phyloP scores from a whole-genome alignment of 2,888 invertebrate genomes.

The Metacarcinus magister region DNA sequence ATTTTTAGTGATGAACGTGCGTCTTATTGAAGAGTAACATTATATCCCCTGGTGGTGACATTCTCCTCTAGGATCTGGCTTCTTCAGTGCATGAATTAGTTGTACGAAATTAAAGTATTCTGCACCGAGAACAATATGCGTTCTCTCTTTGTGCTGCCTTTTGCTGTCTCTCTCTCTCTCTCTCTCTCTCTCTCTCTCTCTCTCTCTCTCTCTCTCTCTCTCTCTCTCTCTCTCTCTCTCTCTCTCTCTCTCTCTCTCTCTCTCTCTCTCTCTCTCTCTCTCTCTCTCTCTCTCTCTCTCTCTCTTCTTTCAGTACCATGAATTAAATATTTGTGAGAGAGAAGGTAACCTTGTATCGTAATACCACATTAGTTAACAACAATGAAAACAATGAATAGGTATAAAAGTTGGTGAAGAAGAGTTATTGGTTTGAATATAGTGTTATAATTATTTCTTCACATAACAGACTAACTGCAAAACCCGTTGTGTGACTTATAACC shows the following conservation, averaged over 20 bases:
- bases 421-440: no score
- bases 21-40: background rate
- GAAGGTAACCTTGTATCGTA: no score
- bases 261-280: background rate
- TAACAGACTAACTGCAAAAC: no score
- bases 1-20: background rate
- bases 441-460: no score
- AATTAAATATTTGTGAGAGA: background rate
- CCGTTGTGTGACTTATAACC: no score
- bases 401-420: no score
- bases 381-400: no score
- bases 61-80: background rate
- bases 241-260: background rate
- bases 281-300: slow-evolving; percentile 26
- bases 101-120: background rate
- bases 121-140: background rate
- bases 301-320: background rate
- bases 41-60: background rate
- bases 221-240: background rate
- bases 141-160: background rate
- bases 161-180: background rate
- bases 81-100: background rate
- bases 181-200: no score
- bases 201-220: no score
- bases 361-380: no score